These are phyloP conservation scores for Equus quagga DNA, from an alignment of 2,113 vertebrate species.

Conservation along the genomic window DNA sequence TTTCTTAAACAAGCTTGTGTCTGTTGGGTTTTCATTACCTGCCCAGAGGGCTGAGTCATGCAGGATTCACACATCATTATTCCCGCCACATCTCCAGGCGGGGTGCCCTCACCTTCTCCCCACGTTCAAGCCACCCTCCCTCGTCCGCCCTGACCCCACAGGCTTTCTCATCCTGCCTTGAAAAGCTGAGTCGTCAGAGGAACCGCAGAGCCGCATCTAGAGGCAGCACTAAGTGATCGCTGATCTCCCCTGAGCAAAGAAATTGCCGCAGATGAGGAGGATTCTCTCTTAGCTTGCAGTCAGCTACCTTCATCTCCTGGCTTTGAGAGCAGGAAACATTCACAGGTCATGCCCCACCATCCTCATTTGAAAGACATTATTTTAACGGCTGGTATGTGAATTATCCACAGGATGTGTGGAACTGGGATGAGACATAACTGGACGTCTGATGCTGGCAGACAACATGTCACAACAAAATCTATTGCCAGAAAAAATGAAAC, in stretches of 20 bases:
- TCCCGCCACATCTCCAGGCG: conserved; percentile 41
- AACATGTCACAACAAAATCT: conserved; percentile 59
- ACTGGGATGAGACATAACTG: conserved; percentile 38
- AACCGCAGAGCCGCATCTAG: accelerated
- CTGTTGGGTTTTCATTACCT: conserved; percentile 82
- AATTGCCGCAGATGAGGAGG: not conserved
- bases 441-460: conserved; percentile 54
- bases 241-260: not conserved
- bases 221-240: not conserved
- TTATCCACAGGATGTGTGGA: not conserved
- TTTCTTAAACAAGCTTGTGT: conserved; percentile 78
- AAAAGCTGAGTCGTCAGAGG: not conserved
- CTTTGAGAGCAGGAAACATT: not conserved
- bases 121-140: accelerated
- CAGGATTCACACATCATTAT: conserved; percentile 56
- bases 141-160: not conserved
- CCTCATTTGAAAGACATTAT: not conserved
- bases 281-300: not conserved
- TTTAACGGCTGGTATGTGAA: not conserved
- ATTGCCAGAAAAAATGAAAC: conserved; percentile 59
- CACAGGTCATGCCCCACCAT: not conserved
- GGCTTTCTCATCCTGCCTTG: not conserved
- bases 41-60: conserved; percentile 78
- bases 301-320: not conserved
- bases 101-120: not conserved